phyloP scores from a whole-genome alignment of 2,888 invertebrate genomes.

The Ormyrus pomaceus region DNA sequence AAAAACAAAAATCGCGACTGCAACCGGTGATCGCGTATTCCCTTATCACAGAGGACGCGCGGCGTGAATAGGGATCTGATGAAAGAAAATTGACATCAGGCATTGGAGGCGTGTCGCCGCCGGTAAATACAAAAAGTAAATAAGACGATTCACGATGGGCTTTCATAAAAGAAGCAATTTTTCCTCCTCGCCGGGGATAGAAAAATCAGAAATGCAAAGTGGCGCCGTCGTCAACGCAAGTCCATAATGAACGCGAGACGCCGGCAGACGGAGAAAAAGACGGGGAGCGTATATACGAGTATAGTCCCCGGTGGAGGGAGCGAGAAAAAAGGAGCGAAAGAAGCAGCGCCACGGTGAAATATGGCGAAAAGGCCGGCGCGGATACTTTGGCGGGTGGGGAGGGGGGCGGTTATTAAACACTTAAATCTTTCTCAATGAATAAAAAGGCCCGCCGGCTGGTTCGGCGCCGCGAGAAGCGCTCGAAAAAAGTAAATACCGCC shows the following conservation, averaged over 20 bases:
- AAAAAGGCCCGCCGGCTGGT: constrained; percentile 21
- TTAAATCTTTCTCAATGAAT: constrained; percentile 66
- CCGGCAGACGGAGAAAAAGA: not conserved
- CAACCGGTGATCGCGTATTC: not conserved
- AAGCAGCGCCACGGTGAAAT: constrained; percentile 6
- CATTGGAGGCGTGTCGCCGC: not conserved
- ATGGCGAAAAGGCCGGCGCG: constrained; percentile 21
- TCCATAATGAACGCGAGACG: constrained; percentile 27
- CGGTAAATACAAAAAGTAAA: constrained; percentile 17
- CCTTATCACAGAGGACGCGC: too few species aligned
- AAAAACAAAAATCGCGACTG: not conserved
- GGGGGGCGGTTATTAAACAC: constrained; percentile 66
- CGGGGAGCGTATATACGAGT: not conserved
- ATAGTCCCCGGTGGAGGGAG: not conserved
- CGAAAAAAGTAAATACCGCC: constrained; percentile 7
- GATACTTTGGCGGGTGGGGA: constrained; percentile 24
- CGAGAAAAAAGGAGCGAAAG: not conserved
- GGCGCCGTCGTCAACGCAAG: constrained; percentile 19
- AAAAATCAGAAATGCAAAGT: constrained; percentile 50
- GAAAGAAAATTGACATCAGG: constrained; percentile 30
- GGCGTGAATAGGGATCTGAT: constrained; percentile 28
- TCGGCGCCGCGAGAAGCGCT: constrained; percentile 3
- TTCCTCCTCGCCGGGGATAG: not conserved
- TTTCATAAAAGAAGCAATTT: constrained; percentile 18
- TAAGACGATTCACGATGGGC: constrained; percentile 31